A percentile compares a stretch with the other conserved stretches of the same genome.
These are phyloP conservation scores for Nothura maculosa DNA, from an alignment of 2,797 vertebrate genomes.

Conservation along the genomic window DNA sequence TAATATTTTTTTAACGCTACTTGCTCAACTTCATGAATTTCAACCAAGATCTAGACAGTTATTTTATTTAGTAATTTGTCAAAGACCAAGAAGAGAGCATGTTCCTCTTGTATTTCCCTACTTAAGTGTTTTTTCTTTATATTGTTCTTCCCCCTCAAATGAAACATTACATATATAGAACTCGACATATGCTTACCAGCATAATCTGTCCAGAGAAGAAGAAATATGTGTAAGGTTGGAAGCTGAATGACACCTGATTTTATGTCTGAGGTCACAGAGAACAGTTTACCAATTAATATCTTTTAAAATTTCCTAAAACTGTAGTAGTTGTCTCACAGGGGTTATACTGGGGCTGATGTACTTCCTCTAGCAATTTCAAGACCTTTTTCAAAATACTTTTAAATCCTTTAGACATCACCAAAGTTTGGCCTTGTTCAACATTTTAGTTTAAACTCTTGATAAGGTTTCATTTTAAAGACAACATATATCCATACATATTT, in stretches of 20 bases:
- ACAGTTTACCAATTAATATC: background rate
- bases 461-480: constrained; percentile 25
- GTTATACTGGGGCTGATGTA: background rate
- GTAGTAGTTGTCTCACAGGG: background rate
- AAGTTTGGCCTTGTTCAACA: background rate
- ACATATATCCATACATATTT: background rate
- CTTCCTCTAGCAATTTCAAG: background rate
- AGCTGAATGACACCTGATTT: constrained; percentile 10
- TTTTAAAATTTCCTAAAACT: background rate
- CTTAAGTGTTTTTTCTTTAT: background rate
- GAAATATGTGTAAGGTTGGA: background rate
- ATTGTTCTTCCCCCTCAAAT: background rate
- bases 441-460: background rate
- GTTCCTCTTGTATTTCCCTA: background rate
- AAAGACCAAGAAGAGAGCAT: background rate
- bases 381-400: background rate
- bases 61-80: background rate
- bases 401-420: background rate
- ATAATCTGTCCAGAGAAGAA: background rate
- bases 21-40: background rate
- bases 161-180: background rate
- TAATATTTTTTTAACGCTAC: background rate
- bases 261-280: background rate
- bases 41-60: background rate
- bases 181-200: background rate